Base-by-base conservation (phyloP, 2,888 invertebrate genomes). In the Lithosia quadra region DNA sequence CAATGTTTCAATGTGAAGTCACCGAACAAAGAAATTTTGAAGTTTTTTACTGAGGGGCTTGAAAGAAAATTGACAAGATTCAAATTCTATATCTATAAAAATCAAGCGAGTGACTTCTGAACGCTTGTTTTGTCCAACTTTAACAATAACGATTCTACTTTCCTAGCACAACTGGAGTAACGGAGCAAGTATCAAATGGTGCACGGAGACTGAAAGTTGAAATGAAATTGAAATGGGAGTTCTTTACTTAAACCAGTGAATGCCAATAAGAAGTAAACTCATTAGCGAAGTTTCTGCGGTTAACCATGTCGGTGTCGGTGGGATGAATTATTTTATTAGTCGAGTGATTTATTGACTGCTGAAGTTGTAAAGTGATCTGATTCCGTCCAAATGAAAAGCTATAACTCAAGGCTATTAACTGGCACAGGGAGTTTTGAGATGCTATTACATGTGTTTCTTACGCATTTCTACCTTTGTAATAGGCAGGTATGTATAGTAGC, bases 211-310 rank as follows among this genome's bases (percentile, higher is more conserved):
- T 66, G 28, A 18, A 83, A 80, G 66, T 80, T 74, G 28, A 72
- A 71, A 58, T 77, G 73, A 83, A 83, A 82, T 82, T 84, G 82
- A 84, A 87, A 81, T 80, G 74, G 70, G 66, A 80, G 73, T 82
- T 81, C 73, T 61, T 68, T 77, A 72, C 73, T 79, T 68, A 67
- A 83, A 82, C 78, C 63, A 53, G 65, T 74, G 74, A 81, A 76
- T 75, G 75, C 78, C 74, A 82, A 75, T 79, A 79, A 75, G 79
- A 81, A 83, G 80, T 78, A 73, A 83, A 84, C 83, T 83, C 82
- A 83, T 84, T 84, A 84, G 76, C 34, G 2, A 79, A 79, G 75
- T 83, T 79, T 76, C 75, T 64, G 73, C 71, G 72, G 72, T 68
- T 69, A 79, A 72, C 73, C 67, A 13, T 74, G 77, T 72, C 67